These are phyloP conservation scores for Dermochelys coriacea DNA, from an alignment of 2,797 vertebrate species.

Conservation along the genomic window DNA sequence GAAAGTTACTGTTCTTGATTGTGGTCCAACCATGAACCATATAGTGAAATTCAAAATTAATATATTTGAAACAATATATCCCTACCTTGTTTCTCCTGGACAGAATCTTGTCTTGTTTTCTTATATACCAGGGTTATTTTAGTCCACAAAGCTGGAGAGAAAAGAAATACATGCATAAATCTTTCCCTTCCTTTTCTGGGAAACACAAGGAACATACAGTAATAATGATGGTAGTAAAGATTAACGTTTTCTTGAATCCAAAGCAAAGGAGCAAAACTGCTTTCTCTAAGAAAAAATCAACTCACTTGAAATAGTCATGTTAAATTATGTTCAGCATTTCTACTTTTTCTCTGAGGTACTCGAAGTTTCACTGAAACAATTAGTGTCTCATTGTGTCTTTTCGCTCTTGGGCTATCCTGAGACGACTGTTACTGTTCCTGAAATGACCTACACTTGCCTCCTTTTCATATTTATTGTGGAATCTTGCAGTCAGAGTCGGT, in stretches of 20 bases:
- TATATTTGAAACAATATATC: conserved; percentile 15
- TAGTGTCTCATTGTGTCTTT: not conserved
- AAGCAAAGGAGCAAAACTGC: not conserved
- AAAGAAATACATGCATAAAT: conserved; percentile 15
- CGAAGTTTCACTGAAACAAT: not conserved
- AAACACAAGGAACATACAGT: not conserved
- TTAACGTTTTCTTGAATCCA: not conserved
- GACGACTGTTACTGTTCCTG: not conserved
- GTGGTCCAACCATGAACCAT: not conserved
- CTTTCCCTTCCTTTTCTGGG: not conserved
- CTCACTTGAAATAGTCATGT: not conserved
- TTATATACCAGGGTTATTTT: conserved; percentile 25
- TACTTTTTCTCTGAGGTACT: not conserved
- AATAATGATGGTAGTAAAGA: not conserved
- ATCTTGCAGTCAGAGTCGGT: not conserved
- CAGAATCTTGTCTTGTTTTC: conserved; percentile 16
- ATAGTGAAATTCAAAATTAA: conserved; percentile 15
- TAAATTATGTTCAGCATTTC: not conserved
- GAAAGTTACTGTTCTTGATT: not conserved
- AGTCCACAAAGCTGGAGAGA: not conserved
- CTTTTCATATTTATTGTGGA: not conserved
- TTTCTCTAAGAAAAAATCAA: conserved; percentile 15
- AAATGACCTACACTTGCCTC: not conserved
- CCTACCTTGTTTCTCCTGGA: not conserved
- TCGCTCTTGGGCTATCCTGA: not conserved